Evolutionary conservation across 2,113 vertebrate genomes (phyloP), one percentile per base, ranked within the genome.

Genomic region (Muntiacus reevesi): DNA sequence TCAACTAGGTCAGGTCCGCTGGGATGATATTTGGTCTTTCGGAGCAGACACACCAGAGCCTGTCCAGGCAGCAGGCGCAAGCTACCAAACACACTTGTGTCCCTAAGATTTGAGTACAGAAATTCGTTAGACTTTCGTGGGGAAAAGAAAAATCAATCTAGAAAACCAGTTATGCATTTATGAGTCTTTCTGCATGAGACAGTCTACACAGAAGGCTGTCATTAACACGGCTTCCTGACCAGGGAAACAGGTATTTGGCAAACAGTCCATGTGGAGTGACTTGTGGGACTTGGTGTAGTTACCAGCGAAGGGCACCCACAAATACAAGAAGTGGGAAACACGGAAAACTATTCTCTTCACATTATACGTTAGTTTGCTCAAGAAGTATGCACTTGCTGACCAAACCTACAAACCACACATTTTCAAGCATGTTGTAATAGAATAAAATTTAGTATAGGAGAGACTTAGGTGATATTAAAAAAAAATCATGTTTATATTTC

Each of bases 1-100:
- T 97, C 97, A 98, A 97, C 92, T 97, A 97, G 98, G 98, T 97
- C 98, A 98, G 96, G 97, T 97, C 98, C 94, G 16, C 97, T 86
- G 98, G 98, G 98, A 98, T 96, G 89, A 97, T 78, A 97, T 95
- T 97, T 92, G 95, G 97, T 95, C 81, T 97, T 98, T 98, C 87
- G 89, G 82, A 95, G 97, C 50, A 97, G 95, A 98, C 96, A 98
- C 94, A 98, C 17, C 15, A 91, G 43, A n/a, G 89, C 45, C 85
- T 97, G 95, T 97, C 95, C 19, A n/a, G 96, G 97, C 93, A 97
- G 98, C 55, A 84, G 89, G 90, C 84, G 93, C 88, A 62, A 97
- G 30, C 89, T 98, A 95, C 96, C 95, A 94, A 98, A 91, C 7
- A 97, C 12, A 91, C 94, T 94, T 95, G 67, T 43, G 89, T 97